A percentile compares a stretch with the other conserved stretches of the same genome.
Conservation (phyloP, 2,113 vertebrate species). For the mouse (Mus musculus) region GRCm39 chr6:3498501-3499000, state of each 20-base stretch:
- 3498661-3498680: neutral
- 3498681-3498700: neutral
- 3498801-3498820: neutral
- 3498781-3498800: neutral
- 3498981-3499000: neutral
- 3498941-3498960: neutral
- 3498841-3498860: neutral
- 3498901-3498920: neutral
- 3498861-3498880: neutral
- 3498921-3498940: neutral
- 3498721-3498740: neutral
- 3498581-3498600: neutral
- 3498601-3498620: neutral
- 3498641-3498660: neutral
- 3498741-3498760: neutral
- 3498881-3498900: neutral
- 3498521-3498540: conserved; percentile 98
- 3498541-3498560: conserved; percentile 98
- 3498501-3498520: neutral
- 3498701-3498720: neutral
- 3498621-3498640: neutral
- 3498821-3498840: neutral
- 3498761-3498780: neutral
- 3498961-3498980: neutral
- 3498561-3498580: neutral